Evolutionary conservation across 2,797 vertebrate genomes (phyloP).

Genomic region (Danio jaintianensis): DNA sequence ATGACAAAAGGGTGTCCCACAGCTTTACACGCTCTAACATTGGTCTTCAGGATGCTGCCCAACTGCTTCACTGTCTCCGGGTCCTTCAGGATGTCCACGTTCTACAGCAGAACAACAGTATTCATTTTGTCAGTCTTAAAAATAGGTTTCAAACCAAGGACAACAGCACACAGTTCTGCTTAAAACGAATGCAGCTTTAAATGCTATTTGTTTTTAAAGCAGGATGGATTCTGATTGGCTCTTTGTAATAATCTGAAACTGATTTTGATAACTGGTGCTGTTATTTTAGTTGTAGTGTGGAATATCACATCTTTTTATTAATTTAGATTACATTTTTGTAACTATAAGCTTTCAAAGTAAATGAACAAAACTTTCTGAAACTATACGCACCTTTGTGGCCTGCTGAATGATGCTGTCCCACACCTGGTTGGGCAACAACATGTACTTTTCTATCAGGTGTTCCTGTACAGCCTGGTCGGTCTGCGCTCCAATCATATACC

Average conservation of each 20-base stretch:
- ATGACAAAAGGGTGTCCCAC: constrained; percentile 98
- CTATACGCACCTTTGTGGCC: constrained; percentile 90
- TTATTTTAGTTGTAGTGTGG: no score
- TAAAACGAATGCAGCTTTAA: no score
- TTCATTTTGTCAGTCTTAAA: background rate
- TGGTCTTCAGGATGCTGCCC: constrained; percentile 98
- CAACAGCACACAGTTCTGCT: background rate
- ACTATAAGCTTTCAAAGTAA: no score
- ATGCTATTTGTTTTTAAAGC: no score
- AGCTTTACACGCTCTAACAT: constrained; percentile 96
- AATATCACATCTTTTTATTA: no score
- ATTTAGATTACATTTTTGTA: no score
- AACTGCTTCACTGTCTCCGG: constrained; percentile 98
- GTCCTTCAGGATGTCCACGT: constrained; percentile 98
- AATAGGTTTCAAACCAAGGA: background rate
- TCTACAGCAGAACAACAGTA: constrained; percentile 73
- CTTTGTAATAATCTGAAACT: no score
- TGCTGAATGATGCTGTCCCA: constrained; percentile 99
- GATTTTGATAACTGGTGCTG: no score
- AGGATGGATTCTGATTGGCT: no score
- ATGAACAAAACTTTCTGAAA: background rate
- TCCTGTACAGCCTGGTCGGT: constrained; percentile 97
- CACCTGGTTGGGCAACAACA: constrained; percentile 98
- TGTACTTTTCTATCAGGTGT: constrained; percentile 98
- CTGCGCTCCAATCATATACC: constrained; percentile 99